A percentile compares a stretch with the other conserved stretches of the same genome.
These are phyloP conservation scores for Pica pica DNA, from an alignment of 2,113 vertebrate species.

Conservation along the genomic window DNA sequence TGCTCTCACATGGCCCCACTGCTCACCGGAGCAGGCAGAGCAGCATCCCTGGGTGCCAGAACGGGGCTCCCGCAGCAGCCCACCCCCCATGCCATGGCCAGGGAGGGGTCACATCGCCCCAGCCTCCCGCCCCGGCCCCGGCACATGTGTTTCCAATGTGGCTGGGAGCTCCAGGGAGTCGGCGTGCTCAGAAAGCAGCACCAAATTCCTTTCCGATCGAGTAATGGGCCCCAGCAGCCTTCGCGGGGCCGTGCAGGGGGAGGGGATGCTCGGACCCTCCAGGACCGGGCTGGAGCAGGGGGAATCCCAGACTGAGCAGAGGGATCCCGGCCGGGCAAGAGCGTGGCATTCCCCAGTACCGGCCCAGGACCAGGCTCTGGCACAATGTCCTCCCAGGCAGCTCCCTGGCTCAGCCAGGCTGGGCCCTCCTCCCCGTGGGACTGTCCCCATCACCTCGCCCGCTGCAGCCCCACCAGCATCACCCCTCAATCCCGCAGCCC, in stretches of 20 bases:
- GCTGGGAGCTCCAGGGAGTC: slow-evolving; percentile 61
- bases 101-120: not conserved
- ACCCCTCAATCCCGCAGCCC: rapidly evolving
- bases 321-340: not conserved
- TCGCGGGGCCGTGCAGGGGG: slow-evolving; percentile 51
- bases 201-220: slow-evolving; percentile 69
- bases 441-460: not conserved
- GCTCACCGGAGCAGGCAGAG: not conserved
- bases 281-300: not conserved
- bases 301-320: slow-evolving; percentile 21
- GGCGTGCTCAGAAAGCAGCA: slow-evolving; percentile 59
- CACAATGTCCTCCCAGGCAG: not conserved
- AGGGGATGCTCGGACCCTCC: slow-evolving; percentile 57
- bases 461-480: not conserved
- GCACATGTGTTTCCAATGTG: slow-evolving; percentile 71
- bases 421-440: rapidly evolving
- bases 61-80: not conserved
- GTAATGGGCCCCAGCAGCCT: slow-evolving; percentile 70
- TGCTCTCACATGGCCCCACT: not conserved
- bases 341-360: not conserved
- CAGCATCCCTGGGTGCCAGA: not conserved
- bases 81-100: not conserved
- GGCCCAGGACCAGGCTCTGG: not conserved
- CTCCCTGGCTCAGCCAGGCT: not conserved
- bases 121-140: not conserved